Conservation (phyloP, 2,888 invertebrate species). For the Magallana nippona region DNA sequence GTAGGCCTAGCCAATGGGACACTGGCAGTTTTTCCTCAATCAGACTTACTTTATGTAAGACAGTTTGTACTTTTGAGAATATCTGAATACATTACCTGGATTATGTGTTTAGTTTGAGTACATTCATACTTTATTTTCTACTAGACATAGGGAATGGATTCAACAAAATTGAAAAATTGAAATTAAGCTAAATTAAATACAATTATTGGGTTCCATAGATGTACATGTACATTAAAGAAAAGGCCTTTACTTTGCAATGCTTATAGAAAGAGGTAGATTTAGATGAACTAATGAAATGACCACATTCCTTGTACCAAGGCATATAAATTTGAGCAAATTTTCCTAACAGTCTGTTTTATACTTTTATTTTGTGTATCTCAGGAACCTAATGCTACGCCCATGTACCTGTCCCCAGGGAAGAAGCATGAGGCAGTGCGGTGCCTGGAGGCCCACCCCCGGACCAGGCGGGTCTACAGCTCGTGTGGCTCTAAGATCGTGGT, state of each 20-base stretch:
- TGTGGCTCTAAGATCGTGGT: constrained; percentile 69
- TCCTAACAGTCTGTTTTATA: too few relatives aligned
- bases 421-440: constrained; percentile 70
- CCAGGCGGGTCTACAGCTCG: constrained; percentile 63
- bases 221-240: neutral
- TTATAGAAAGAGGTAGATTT: too few relatives aligned
- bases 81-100: neutral
- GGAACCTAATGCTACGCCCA: constrained; percentile 63
- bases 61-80: neutral
- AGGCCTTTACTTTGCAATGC: too few relatives aligned
- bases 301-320: too few relatives aligned
- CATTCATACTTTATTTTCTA: too few relatives aligned
- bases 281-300: too few relatives aligned
- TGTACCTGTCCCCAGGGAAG: constrained; percentile 65
- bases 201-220: neutral
- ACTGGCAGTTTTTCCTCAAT: constrained; percentile 66
- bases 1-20: constrained; percentile 75
- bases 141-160: too few relatives aligned
- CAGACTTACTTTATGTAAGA: constrained; percentile 67
- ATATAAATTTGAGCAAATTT: too few relatives aligned
- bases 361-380: constrained; percentile 41
- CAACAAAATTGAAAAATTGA: too few relatives aligned
- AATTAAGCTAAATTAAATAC: too few relatives aligned
- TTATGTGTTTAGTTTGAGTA: too few relatives aligned
- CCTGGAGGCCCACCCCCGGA: constrained; percentile 57